These are phyloP conservation scores for Macropodus opercularis DNA, from an alignment of 2,797 vertebrate species.

Conservation along the genomic window DNA sequence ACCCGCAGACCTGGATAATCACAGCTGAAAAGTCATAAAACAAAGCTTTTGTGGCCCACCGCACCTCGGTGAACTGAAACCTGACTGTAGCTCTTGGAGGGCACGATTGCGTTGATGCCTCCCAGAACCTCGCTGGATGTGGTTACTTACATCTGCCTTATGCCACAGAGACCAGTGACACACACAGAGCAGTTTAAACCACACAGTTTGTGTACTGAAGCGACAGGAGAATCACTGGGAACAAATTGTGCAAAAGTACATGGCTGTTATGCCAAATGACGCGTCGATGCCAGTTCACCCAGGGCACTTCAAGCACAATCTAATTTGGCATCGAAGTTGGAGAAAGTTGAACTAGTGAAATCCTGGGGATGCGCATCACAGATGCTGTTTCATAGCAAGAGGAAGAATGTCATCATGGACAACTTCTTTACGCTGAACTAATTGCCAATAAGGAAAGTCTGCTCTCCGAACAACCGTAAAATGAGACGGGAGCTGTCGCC, in stretches of 20 bases:
- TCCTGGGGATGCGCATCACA: slow-evolving; percentile 14
- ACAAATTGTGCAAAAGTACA: slow-evolving; percentile 20
- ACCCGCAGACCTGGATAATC: too few species aligned
- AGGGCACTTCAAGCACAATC: slow-evolving; percentile 13
- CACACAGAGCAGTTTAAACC: background rate
- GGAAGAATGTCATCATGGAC: slow-evolving; percentile 25
- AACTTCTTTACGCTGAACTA: slow-evolving; percentile 45
- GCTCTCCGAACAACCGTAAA: slow-evolving; percentile 21
- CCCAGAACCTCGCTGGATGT: background rate
- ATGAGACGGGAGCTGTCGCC: slow-evolving; percentile 28
- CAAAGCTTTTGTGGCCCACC: too few species aligned
- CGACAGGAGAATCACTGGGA: slow-evolving; percentile 22
- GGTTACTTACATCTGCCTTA: background rate
- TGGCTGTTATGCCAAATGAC: slow-evolving; percentile 21
- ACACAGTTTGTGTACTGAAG: slow-evolving; percentile 4
- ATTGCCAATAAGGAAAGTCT: slow-evolving; percentile 43
- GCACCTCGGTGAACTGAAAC: background rate
- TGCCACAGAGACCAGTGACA: slow-evolving; percentile 9
- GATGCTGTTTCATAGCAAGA: slow-evolving; percentile 27
- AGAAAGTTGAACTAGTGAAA: slow-evolving; percentile 2
- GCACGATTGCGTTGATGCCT: background rate
- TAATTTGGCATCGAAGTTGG: slow-evolving; percentile 27
- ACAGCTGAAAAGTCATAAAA: slow-evolving; percentile 10
- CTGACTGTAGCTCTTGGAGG: background rate
- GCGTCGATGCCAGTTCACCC: slow-evolving; percentile 16